These are phyloP conservation scores for Silurus asotus DNA, from an alignment of 2,113 vertebrate genomes.

Conservation along the genomic window DNA sequence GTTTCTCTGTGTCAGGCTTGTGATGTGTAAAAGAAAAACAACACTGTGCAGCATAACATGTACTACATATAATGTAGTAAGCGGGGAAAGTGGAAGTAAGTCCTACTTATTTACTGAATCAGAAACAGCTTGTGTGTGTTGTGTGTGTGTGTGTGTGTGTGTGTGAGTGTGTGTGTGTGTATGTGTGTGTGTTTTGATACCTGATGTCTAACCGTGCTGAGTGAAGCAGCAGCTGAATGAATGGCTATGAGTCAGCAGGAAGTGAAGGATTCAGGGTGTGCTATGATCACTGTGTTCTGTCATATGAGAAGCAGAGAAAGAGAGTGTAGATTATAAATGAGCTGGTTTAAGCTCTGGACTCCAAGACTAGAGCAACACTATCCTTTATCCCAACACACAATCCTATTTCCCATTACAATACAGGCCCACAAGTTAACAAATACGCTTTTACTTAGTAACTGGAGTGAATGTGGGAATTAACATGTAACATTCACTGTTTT, in stretches of 20 bases:
- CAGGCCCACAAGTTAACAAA: background rate
- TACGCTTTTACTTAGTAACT: background rate
- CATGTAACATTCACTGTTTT: background rate
- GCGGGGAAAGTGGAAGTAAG: background rate
- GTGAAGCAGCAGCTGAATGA: conserved; percentile 19
- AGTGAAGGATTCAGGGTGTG: conserved; percentile 23
- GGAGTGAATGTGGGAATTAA: background rate
- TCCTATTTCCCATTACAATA: background rate
- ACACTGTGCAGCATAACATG: conserved; percentile 24
- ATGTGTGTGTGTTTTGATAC: background rate
- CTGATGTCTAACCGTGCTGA: conserved; percentile 7
- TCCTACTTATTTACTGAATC: conserved; percentile 16
- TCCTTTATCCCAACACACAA: background rate
- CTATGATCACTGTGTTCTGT: background rate
- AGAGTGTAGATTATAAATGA: background rate
- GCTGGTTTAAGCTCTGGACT: background rate
- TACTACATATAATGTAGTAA: background rate
- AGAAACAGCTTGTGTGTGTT: conserved; percentile 1
- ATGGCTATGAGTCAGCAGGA: conserved; percentile 56
- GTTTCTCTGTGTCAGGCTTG: background rate
- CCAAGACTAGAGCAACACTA: background rate
- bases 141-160: background rate
- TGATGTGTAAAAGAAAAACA: background rate
- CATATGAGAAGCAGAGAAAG: background rate
- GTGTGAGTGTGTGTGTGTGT: background rate